A percentile compares a stretch with the other conserved stretches of the same genome.
Evolutionary conservation across 2,888 invertebrate genomes (phyloP).

Genomic region (Ectemnius lituratus): DNA sequence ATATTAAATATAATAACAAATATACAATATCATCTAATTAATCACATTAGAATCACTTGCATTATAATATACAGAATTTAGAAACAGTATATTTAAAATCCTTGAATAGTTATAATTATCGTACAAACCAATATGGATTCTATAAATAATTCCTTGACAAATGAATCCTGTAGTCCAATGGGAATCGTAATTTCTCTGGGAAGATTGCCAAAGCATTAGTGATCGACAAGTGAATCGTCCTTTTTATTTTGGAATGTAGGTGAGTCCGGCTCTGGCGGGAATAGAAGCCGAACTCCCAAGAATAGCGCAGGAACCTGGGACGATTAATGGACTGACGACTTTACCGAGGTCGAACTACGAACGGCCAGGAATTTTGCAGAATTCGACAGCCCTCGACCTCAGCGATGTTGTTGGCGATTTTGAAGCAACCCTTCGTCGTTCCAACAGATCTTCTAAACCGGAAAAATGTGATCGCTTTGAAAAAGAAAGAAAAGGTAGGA

Average conservation of each 20-base stretch:
- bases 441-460: constrained; percentile 58
- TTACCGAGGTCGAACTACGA: constrained; percentile 54
- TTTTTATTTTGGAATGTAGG: constrained; percentile 56
- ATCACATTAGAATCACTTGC: background rate
- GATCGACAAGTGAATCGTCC: constrained; percentile 26
- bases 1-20: constrained; percentile 33
- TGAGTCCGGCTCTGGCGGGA: constrained; percentile 66
- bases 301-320: constrained; percentile 63
- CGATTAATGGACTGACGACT: constrained; percentile 60
- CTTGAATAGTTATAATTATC: too few species aligned
- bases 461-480: constrained; percentile 35
- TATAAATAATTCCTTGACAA: background rate
- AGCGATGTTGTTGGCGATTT: constrained; percentile 84
- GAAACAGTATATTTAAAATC: too few species aligned
- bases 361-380: constrained; percentile 45
- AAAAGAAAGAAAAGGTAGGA: constrained; percentile 37
- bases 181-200: background rate
- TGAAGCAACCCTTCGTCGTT: constrained; percentile 83
- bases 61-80: background rate
- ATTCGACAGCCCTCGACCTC: constrained; percentile 68
- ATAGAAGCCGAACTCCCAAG: constrained; percentile 64
- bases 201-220: background rate
- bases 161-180: background rate
- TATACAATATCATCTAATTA: background rate
- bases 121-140: background rate